Evolutionary conservation across 1,140 invertebrate species (phyloP), one percentile per base, ranked within the genome.

Genomic region (Meteorus sp.): DNA sequence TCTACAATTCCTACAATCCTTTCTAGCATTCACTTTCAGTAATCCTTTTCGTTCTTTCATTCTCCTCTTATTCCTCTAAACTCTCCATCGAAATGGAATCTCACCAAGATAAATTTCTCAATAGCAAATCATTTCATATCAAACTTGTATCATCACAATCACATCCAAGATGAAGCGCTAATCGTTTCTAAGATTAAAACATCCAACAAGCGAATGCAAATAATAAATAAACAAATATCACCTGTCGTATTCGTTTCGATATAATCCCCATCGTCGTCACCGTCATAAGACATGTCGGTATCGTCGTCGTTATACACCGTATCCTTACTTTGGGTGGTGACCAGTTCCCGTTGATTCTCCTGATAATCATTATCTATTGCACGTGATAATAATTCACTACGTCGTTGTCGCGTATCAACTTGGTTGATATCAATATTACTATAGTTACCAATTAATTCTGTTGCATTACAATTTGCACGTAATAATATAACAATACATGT

Each of bases 241-340:
- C 77, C 76, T 70, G 76, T 78, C 53, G 65, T 63, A 61, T 78
- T 80, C 56, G 59, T 55, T 37, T 76, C 71, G 59, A 68, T 11
- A 48, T 75, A 74, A 19, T 78, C 76, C 45, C 77, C 72, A 27
- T 69, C 68, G 27, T 72, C 69, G 56, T 72, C 68, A 52, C 69
- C 69, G 50, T 68, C 69, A 11, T 74, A 67, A 19, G 44, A 57
- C n/a, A 60, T 15, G 41, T 60, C 56, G 33, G n/a, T n/a, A n/a
- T 67, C 63, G 39, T 64, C 64, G 60, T 71, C 68, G 67, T 66
- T 60, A 56, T 71, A 69, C 47, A 68, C 64, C 50, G 66, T 60
- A 47, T 67, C 61, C 45, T 62, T 45, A 7, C 56, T 56, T 60
- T 64, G 11, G 31, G 17, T 35, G 11, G 29, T 19, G 19, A 15